These are phyloP conservation scores for Lerista edwardsae DNA, from an alignment of 2,797 vertebrate genomes.

Conservation along the genomic window DNA sequence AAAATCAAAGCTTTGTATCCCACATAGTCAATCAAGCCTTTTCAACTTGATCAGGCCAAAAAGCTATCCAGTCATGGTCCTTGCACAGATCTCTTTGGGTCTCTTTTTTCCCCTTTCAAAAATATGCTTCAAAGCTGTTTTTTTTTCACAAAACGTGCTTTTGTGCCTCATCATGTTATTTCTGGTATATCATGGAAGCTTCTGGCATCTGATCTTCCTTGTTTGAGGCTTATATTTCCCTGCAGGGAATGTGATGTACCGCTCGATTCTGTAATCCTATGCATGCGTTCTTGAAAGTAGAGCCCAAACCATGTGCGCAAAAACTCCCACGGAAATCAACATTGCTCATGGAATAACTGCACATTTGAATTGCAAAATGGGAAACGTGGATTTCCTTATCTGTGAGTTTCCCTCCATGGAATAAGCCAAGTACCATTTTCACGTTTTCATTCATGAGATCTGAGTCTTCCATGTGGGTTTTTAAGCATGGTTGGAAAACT, in stretches of 20 bases:
- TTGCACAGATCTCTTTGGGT: not conserved
- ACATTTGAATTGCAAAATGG: too few relatives aligned
- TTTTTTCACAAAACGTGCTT: not conserved
- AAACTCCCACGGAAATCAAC: too few relatives aligned
- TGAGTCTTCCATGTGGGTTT: too few relatives aligned
- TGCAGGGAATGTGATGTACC: not conserved
- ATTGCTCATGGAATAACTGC: too few relatives aligned
- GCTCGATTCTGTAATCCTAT: not conserved
- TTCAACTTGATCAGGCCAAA: not conserved
- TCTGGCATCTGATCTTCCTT: not conserved
- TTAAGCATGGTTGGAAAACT: too few relatives aligned
- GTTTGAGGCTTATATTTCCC: not conserved
- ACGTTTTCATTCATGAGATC: too few relatives aligned
- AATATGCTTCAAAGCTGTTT: not conserved
- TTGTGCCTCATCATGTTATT: not conserved
- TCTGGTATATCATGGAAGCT: not conserved
- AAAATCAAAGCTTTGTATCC: not conserved
- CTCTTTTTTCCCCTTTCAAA: not conserved
- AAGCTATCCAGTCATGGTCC: not conserved
- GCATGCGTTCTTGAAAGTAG: not conserved
- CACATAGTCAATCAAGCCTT: not conserved
- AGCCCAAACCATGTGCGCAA: not conserved
- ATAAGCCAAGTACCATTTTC: too few relatives aligned
- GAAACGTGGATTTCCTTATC: too few relatives aligned
- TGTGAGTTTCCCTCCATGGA: too few relatives aligned